phyloP scores from a whole-genome alignment of 2,888 invertebrate genomes.

The Cyaniris semiargus region DNA sequence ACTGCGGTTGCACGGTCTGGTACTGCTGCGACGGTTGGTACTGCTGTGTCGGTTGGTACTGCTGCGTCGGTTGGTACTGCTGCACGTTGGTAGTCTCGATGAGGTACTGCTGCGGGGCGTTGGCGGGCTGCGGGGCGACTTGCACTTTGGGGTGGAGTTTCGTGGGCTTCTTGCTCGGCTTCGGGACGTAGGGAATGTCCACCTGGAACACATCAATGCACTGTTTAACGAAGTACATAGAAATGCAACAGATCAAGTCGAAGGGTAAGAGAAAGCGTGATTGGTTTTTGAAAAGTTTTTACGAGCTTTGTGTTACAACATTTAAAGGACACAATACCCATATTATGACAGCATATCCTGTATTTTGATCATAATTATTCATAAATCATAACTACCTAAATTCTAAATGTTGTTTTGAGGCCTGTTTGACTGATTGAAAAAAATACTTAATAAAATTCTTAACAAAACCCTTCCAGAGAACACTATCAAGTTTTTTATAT shows the following conservation, averaged over 20 bases:
- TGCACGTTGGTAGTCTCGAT: slow-evolving; percentile 76
- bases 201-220: slow-evolving; percentile 49
- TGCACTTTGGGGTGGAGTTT: slow-evolving; percentile 66
- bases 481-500: too few relatives aligned
- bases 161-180: slow-evolving; percentile 67
- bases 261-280: too few relatives aligned
- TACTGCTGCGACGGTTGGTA: slow-evolving; percentile 43
- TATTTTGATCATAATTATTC: too few relatives aligned
- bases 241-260: not conserved
- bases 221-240: slow-evolving; percentile 1
- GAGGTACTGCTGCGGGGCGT: slow-evolving; percentile 73
- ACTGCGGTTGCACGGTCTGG: slow-evolving; percentile 50
- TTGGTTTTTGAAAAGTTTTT: too few relatives aligned
- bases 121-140: slow-evolving; percentile 53
- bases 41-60: slow-evolving; percentile 47
- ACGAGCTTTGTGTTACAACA: too few relatives aligned
- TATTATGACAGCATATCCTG: too few relatives aligned
- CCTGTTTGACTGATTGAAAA: too few relatives aligned
- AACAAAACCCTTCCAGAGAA: too few relatives aligned
- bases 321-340: too few relatives aligned
- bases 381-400: too few relatives aligned
- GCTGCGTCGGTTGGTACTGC: slow-evolving; percentile 47
- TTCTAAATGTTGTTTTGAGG: too few relatives aligned
- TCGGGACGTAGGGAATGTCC: slow-evolving; percentile 65
- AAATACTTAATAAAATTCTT: too few relatives aligned